Conservation (phyloP, 35 echinoderm and acorn worm species). For the Holothuria glaberrima region DNA sequence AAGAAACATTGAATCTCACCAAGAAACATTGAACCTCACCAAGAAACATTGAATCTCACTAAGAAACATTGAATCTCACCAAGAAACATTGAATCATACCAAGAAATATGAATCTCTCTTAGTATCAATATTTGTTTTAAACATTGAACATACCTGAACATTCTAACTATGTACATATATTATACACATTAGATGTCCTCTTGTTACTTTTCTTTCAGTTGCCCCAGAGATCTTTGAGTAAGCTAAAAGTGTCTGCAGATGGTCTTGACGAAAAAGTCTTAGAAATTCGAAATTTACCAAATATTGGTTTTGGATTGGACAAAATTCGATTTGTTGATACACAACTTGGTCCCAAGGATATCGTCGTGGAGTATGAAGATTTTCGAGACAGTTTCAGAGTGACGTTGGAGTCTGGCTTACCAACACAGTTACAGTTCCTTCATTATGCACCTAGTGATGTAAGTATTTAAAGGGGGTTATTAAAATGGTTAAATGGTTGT, state of each 20-base stretch:
- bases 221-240: constrained; percentile 83
- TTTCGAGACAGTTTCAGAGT: constrained; percentile 79
- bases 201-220: constrained; percentile 56
- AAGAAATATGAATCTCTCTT: too few species aligned
- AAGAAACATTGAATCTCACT: too few species aligned
- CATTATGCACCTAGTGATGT: constrained; percentile 67
- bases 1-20: too few species aligned
- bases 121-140: too few species aligned
- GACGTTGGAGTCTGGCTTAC: constrained; percentile 67
- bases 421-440: constrained; percentile 68
- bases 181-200: background rate
- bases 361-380: constrained; percentile 73
- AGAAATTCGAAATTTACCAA: constrained; percentile 63
- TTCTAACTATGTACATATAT: too few species aligned
- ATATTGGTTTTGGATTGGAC: constrained; percentile 77
- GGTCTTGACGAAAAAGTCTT: constrained; percentile 72
- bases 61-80: too few species aligned
- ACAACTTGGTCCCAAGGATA: constrained; percentile 60
- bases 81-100: too few species aligned
- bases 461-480: background rate
- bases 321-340: constrained; percentile 76
- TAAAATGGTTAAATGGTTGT: too few species aligned
- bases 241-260: constrained; percentile 64
- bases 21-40: too few species aligned
- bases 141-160: too few species aligned